Base-by-base conservation (phyloP, 2,888 invertebrate genomes). In the Mimachlamys varia region DNA sequence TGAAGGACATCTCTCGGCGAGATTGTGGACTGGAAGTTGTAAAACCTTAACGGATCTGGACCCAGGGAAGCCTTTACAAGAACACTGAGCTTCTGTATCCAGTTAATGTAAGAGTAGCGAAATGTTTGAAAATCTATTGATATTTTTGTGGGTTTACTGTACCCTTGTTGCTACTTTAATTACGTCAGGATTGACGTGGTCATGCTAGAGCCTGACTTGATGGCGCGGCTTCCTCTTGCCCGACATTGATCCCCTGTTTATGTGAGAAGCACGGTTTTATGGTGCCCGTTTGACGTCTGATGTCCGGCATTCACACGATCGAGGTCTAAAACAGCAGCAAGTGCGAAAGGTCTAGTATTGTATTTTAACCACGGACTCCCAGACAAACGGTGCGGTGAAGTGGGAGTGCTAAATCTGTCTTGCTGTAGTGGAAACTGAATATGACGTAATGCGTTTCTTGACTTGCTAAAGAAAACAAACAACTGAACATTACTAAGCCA, bases 41-140 rank as follows among this genome's bases (percentile, higher is more conserved):
- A 76, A 0, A 10, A n/a, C 27, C 62, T n/a, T 27, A n/a, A 7
- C 62, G 10, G 27, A 76, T 7, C 4, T 27, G 27, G 3, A n/a
- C 3, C n/a, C 27, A 13, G 12, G n/a, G 5, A 76, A 76, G 27
- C 62, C 62, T 27, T 76, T 27, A 76, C 62, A 76, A 13, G 5
- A 4, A 76, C 50, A 50, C 7, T 7, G 50, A 50, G 50, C 15
- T 15, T n/a, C 1, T 53, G 53, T 2, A 76, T 33, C 27, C 7
- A 33, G 15, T 76, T 13, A 13, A 33, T 12, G 27, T 12, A 19
- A 76, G 33, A 76, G 33, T 76, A 33, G 76, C 33, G 27, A 33
- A 27, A 76, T 76, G 33, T 76, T n/a, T 76, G 76, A 76, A 76
- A 76, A 76, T 76, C 27, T 76, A 76, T 76, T 76, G 76, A 76